Conservation (phyloP, 2,113 vertebrate genomes). For the Charina bottae region DNA sequence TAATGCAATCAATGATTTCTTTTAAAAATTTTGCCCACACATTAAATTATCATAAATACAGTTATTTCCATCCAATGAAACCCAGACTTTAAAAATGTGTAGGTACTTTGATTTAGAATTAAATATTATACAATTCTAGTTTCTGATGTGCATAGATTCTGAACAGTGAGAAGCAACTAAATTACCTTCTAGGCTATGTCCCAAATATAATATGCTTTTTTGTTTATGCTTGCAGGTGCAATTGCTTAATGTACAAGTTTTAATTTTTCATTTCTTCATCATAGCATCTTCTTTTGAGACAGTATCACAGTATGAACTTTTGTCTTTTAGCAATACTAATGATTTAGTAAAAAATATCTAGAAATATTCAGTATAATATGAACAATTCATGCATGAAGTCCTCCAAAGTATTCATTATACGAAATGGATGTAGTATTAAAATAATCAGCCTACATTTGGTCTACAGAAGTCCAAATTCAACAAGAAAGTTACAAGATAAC, state of each 20-base stretch:
- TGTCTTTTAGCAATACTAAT: conserved; percentile 17
- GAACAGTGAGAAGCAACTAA: not conserved
- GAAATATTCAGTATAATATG: rapidly evolving
- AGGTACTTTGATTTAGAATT: not conserved
- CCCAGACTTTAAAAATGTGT: not conserved
- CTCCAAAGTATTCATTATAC: not conserved
- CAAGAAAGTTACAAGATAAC: not conserved
- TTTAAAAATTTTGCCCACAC: conserved; percentile 35
- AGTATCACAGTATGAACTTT: not conserved
- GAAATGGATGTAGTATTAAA: conserved; percentile 6
- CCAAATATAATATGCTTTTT: not conserved
- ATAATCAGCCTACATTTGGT: conserved; percentile 2
- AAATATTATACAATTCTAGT: not conserved
- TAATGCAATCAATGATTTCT: conserved; percentile 30
- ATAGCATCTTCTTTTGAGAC: not conserved
- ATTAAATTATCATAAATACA: conserved; percentile 3
- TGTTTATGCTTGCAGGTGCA: not conserved
- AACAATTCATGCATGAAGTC: conserved; percentile 28
- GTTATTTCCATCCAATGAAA: not conserved
- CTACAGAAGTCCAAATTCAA: not conserved
- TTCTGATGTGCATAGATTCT: not conserved
- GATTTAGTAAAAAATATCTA: conserved; percentile 32
- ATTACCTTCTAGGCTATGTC: not conserved
- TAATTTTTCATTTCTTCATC: not conserved
- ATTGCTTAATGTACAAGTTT: conserved; percentile 10